Conservation (phyloP, 1,140 invertebrate genomes). For the Ericerus pela region DNA sequence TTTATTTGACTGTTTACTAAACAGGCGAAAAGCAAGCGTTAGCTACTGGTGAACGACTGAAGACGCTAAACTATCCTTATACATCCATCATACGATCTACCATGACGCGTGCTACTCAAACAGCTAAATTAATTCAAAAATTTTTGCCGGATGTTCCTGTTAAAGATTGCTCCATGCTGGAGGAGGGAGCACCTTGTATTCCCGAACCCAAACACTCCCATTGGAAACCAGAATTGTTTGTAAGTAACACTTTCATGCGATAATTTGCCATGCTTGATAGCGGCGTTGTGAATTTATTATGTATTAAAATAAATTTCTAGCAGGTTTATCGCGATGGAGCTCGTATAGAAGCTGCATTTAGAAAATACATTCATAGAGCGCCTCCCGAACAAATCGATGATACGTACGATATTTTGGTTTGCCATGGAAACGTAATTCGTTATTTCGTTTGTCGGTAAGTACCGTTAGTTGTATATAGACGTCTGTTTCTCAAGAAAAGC, state of each 20-base stretch:
- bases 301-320: slow-evolving; percentile 33
- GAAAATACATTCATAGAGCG: slow-evolving; percentile 86
- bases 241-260: slow-evolving; percentile 33
- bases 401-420: slow-evolving; percentile 83
- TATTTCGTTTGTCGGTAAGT: slow-evolving; percentile 89
- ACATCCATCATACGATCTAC: slow-evolving; percentile 69
- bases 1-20: neutral
- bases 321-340: slow-evolving; percentile 91
- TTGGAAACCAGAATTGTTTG: slow-evolving; percentile 70
- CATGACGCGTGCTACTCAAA: slow-evolving; percentile 62
- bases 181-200: slow-evolving; percentile 88
- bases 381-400: slow-evolving; percentile 61
- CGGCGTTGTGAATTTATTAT: neutral
- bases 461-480: slow-evolving; percentile 1
- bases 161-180: slow-evolving; percentile 55
- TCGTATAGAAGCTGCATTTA: slow-evolving; percentile 90
- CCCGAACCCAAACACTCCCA: slow-evolving; percentile 76
- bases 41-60: slow-evolving; percentile 58
- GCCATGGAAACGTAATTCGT: slow-evolving; percentile 95
- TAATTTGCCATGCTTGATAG: neutral
- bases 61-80: slow-evolving; percentile 60
- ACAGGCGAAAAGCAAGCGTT: slow-evolving; percentile 67
- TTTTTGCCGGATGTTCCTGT: slow-evolving; percentile 32
- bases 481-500: neutral
- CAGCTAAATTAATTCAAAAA: slow-evolving; percentile 23